These are phyloP conservation scores for Sicus ferrugineus DNA, from an alignment of 2,888 invertebrate genomes.

Conservation along the genomic window DNA sequence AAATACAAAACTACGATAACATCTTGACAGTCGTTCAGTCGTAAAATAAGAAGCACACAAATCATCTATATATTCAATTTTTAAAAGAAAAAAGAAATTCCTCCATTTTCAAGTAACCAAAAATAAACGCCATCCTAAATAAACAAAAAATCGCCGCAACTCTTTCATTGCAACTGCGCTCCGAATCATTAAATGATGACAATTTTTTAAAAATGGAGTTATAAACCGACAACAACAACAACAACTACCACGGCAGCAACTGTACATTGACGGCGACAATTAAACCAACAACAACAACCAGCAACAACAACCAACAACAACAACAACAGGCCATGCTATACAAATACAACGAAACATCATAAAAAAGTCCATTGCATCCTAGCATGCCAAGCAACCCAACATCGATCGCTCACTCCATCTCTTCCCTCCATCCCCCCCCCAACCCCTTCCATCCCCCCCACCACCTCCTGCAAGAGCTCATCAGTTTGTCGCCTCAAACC, in stretches of 20 bases:
- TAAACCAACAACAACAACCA: slow-evolving; percentile 2
- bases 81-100: neutral
- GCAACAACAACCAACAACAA: too few relatives aligned
- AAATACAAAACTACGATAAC: too few relatives aligned
- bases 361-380: too few relatives aligned
- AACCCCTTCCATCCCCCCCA: neutral
- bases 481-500: neutral
- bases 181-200: neutral
- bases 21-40: too few relatives aligned
- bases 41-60: neutral
- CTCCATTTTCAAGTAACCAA: neutral
- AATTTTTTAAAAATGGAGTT: neutral
- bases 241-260: slow-evolving; percentile 35
- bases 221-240: slow-evolving; percentile 34
- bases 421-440: neutral
- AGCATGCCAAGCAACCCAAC: too few relatives aligned
- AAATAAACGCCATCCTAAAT: neutral
- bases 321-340: neutral
- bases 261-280: slow-evolving; percentile 23
- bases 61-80: neutral
- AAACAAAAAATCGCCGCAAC: neutral
- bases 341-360: neutral
- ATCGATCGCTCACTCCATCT: neutral
- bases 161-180: neutral
- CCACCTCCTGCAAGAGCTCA: neutral